Evolutionary conservation across 1,140 invertebrate genomes (phyloP), one percentile per base, ranked within the genome.

Genomic region (Ceratina japonica): DNA sequence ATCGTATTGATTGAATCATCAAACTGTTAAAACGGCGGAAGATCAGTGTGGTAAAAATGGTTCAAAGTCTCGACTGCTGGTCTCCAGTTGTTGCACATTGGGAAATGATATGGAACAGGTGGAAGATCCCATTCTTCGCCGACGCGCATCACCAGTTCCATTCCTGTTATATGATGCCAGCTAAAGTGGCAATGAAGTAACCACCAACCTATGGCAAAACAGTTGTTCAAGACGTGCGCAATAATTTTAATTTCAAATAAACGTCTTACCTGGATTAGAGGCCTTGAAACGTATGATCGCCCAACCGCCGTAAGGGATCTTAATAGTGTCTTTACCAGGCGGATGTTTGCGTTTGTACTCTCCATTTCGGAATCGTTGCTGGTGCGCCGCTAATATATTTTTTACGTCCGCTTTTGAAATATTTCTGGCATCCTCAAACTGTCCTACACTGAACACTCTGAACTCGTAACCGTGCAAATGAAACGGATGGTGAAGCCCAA

Each of bases 291-390:
- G 94, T 85, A 96, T 90, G 27, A 96, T 94, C n/a, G 95, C 94
- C 85, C 95, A 96, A 84, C 95, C 95, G 80, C 95, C 95, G 81
- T 94, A 94, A 0, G 95, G 95, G 31, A 96, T 94, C n/a, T 95
- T 94, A 44, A 96, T 91, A 0, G 86, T 87, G 63, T 89, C 88
- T 81, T 88, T 89, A 16, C 56, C 37, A 27, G 87, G 72, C 10
- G 81, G 82, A 24, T 79, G 79, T 27, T 86, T 66, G 20, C 93
- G 86, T 27, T 92, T 89, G 61, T 90, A n/a, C n/a, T n/a, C n/a
- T n/a, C n/a, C 80, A n/a, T 81, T 58, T 44, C 92, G 83, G 31
- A 90, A 75, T 13, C 93, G 93, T 68, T 87, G 70, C 12, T 37
- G 59, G 76, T 93, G 92, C 24, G 91, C 27, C 1, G 62, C 37